Evolutionary conservation across 2,797 vertebrate genomes (phyloP).

Genomic region (Eremophila alpestris): DNA sequence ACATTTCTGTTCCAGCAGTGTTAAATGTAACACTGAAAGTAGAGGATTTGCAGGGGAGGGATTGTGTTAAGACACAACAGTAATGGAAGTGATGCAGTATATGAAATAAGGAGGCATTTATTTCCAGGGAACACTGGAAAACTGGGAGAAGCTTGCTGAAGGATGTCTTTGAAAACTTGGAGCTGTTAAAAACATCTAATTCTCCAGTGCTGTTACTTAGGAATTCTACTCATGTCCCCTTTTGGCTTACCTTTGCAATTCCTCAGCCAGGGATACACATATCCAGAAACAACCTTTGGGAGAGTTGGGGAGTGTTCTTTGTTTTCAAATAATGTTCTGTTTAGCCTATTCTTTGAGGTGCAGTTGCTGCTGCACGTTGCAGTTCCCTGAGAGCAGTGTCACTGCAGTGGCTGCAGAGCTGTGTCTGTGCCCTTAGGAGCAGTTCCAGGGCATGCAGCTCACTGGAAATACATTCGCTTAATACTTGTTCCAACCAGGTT

Average conservation of each 20-base stretch:
- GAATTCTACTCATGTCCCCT: neutral
- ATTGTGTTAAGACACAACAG: neutral
- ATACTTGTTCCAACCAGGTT: neutral
- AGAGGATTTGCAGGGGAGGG: neutral
- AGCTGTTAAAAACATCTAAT: neutral
- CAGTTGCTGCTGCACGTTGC: accelerated
- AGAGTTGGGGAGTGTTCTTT: neutral
- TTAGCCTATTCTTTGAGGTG: neutral
- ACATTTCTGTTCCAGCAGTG: neutral
- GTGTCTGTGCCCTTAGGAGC: neutral
- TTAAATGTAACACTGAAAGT: neutral
- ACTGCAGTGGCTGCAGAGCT: neutral
- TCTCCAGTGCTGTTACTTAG: neutral
- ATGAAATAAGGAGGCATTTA: neutral
- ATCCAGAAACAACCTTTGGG: neutral
- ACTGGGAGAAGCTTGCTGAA: neutral
- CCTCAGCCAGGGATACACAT: neutral
- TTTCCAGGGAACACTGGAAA: neutral
- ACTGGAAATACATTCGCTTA: neutral
- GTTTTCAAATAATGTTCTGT: neutral
- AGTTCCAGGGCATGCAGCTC: neutral
- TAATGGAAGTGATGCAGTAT: neutral
- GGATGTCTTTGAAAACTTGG: neutral
- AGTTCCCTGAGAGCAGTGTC: neutral
- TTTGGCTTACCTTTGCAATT: neutral